Evolutionary conservation across 2,113 vertebrate genomes (phyloP).

Genomic region (Pangasianodon gigas): DNA sequence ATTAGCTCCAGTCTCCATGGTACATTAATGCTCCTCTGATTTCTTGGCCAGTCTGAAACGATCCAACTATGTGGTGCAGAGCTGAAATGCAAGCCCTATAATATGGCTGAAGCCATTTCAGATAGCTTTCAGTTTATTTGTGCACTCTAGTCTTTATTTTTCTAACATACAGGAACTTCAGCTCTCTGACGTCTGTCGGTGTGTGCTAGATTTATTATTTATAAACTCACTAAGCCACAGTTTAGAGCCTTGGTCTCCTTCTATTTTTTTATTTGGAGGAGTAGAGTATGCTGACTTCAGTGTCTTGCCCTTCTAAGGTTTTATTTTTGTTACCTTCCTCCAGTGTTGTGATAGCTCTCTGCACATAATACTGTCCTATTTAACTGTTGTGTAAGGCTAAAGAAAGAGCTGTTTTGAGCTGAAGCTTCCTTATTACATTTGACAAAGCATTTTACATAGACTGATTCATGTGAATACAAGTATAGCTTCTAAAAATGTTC

Average conservation of each 20-base stretch:
- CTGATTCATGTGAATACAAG: not conserved
- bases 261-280: constrained; percentile 1
- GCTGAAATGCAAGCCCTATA: constrained; percentile 12
- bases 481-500: not conserved
- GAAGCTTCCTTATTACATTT: not conserved
- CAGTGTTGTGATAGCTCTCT: constrained; percentile 40
- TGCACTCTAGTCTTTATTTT: not conserved
- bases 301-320: constrained; percentile 28
- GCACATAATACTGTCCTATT: constrained; percentile 14
- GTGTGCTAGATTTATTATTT: constrained; percentile 38
- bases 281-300: constrained; percentile 37
- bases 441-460: not conserved
- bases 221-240: constrained; percentile 9
- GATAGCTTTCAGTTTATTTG: constrained; percentile 23
- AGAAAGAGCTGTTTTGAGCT: constrained; percentile 4
- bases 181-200: not conserved
- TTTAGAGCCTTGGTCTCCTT: constrained; percentile 18
- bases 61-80: constrained; percentile 1
- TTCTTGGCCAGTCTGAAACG: constrained; percentile 14
- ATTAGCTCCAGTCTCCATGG: constrained; percentile 30
- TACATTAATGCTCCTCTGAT: not conserved
- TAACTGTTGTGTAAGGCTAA: constrained; percentile 34
- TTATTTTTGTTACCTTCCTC: constrained; percentile 33
- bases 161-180: not conserved
- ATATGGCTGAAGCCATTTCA: constrained; percentile 4